Percentiles rank a stretch among this genome's conserved stretches.
Conservation (phyloP, 2,113 vertebrate genomes). For the Eira barbara region DNA sequence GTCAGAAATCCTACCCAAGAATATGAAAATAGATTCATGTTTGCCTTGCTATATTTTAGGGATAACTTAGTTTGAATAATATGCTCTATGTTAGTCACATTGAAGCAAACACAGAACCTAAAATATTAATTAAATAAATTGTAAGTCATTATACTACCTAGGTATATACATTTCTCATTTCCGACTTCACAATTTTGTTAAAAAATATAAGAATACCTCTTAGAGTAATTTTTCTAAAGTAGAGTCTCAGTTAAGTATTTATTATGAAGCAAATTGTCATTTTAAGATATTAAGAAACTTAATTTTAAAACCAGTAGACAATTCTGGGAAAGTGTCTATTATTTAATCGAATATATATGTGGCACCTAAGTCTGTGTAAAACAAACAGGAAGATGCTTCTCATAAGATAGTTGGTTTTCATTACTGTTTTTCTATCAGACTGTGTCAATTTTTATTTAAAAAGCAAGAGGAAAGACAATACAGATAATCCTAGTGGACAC, state of each 20-base stretch:
- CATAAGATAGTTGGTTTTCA: background rate
- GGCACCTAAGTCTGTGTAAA: background rate
- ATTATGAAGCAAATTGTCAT: background rate
- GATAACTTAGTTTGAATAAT: conserved; percentile 58
- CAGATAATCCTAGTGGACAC: background rate
- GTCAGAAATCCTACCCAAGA: conserved; percentile 69
- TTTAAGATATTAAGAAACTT: background rate
- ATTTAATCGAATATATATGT: background rate
- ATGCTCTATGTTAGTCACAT: conserved; percentile 25
- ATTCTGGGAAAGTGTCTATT: background rate
- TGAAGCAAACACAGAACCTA: background rate
- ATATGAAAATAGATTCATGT: conserved; percentile 55
- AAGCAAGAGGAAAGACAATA: background rate
- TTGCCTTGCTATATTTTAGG: conserved; percentile 62
- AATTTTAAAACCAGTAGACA: background rate
- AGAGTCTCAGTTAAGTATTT: background rate
- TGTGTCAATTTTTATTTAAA: background rate
- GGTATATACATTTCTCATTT: background rate
- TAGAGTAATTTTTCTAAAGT: background rate
- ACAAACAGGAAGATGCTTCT: background rate
- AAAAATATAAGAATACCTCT: background rate
- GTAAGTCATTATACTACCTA: background rate
- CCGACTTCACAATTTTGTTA: background rate
- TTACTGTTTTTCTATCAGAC: background rate
- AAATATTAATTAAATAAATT: background rate